Evolutionary conservation across 2,797 vertebrate species (phyloP), one percentile per base, ranked within the genome.

Genomic region (Ptychobarbus kaznakovi): DNA sequence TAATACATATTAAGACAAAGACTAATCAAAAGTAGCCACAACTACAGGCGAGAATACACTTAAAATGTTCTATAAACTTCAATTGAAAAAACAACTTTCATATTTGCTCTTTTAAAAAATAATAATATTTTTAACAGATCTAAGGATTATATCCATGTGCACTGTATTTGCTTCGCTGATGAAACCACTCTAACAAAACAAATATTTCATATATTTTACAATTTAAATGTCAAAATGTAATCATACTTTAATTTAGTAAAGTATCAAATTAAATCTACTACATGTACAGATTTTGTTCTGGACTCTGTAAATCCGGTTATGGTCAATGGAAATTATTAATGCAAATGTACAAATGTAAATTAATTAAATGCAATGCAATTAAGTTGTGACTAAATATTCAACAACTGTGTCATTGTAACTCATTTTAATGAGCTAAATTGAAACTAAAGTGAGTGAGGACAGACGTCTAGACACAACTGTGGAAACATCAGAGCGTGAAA

Each of bases 401-500:
- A 32, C 44, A 80, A 38, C 78, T 35, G 63, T 53, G 65, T 2
- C 7, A 28, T 80, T 49, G 11, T 80, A 35, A 25, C 63, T 51
- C 2, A 44, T 42, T 63, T 25, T 44, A 79, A 46, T 38, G 3
- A 49, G 22, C 7, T 25, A 16, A 16, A 80, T 6, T 81, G 46
- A 82, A 65, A 44, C 28, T 63, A 35, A 72, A 84, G 49, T 32
- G 63, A 76, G 51, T 35, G 32, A 65, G 18, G 35, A 63, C 56
- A 78, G 78, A 63, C 61, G n/a, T 88, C 58, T 38, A 49, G 70
- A 80, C 65, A 38, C 75, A 80, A 76, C 82, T 69, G 66, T 40
- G 56, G 74, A 87, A 85, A 81, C 73, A 86, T 56, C 76, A 49
- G 5, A 80, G 68, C 4, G 58, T 75, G 73, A 82, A 81, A 65